Percentiles rank a stretch among this genome's conserved stretches.
Evolutionary conservation across 30 jellyfish, hydroid and myxozoan species (phyloP).

Genomic region (Mastigias papua): DNA sequence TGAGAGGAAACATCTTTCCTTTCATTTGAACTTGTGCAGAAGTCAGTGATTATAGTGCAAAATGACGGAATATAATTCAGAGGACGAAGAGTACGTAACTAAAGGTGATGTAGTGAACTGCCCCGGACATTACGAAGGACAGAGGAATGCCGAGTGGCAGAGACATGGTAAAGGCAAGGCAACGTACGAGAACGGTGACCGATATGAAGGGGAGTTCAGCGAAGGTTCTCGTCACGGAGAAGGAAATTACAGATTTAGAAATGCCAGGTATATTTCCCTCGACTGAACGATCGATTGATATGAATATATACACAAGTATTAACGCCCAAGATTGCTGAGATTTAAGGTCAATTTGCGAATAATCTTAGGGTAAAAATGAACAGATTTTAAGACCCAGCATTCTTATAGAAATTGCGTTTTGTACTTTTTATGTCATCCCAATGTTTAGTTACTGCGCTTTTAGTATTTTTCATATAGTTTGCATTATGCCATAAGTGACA

Average conservation of each 20-base stretch:
- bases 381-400: too few relatives aligned
- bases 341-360: too few relatives aligned
- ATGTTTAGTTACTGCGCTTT: too few relatives aligned
- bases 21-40: neutral
- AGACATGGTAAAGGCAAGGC: slow-evolving; percentile 81
- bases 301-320: too few relatives aligned
- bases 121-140: slow-evolving; percentile 73
- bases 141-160: slow-evolving; percentile 50
- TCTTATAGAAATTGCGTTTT: too few relatives aligned
- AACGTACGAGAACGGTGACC: slow-evolving; percentile 58
- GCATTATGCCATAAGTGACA: too few relatives aligned
- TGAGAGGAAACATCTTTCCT: neutral
- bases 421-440: too few relatives aligned
- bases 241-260: slow-evolving; percentile 61
- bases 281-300: too few relatives aligned
- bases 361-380: too few relatives aligned
- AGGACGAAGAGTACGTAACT: slow-evolving; percentile 74
- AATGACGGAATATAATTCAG: slow-evolving; percentile 59
- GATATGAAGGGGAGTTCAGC: slow-evolving; percentile 60
- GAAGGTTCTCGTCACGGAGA: slow-evolving; percentile 73
- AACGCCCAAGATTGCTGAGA: too few relatives aligned
- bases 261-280: slow-evolving; percentile 48
- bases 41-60: neutral
- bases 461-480: too few relatives aligned
- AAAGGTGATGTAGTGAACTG: neutral